Conservation (phyloP, 2,888 invertebrate species). For the Volucella inflata region DNA sequence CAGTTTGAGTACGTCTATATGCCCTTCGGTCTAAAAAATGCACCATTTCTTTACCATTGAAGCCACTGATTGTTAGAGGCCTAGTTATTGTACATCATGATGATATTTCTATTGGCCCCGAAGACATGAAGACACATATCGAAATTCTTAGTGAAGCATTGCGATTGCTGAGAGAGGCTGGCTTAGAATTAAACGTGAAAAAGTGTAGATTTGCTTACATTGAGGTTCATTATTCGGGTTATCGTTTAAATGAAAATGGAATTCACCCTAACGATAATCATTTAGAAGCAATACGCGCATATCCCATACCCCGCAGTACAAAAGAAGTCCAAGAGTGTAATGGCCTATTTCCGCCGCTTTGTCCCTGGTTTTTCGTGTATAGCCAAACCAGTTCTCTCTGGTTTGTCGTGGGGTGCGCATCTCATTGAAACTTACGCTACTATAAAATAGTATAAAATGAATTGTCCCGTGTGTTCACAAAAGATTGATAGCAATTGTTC, state of each 20-base stretch:
- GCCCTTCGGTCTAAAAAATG: constrained; percentile 32
- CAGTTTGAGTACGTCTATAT: constrained; percentile 9
- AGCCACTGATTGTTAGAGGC: constrained; percentile 28
- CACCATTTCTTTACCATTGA: constrained; percentile 64
- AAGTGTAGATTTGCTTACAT: constrained; percentile 32
- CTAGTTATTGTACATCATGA: constrained; percentile 55
- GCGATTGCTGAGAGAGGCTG: constrained; percentile 10
- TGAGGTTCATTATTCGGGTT: constrained; percentile 49
- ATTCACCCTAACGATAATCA: constrained; percentile 40
- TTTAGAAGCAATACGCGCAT: constrained; percentile 38
- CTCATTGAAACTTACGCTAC: too few relatives aligned
- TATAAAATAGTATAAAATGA: too few relatives aligned
- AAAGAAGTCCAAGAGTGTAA: constrained; percentile 36
- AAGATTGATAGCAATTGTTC: too few relatives aligned
- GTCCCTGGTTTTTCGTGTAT: constrained; percentile 68
- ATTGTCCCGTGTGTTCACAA: too few relatives aligned
- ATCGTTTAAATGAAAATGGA: constrained; percentile 21
- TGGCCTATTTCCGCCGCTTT: constrained; percentile 68
- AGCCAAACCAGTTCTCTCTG: too few relatives aligned
- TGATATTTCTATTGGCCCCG: constrained; percentile 52
- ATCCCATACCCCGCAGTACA: constrained; percentile 40
- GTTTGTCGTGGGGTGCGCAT: too few relatives aligned
- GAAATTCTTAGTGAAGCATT: constrained; percentile 43
- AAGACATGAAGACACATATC: constrained; percentile 34
- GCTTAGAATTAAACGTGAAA: constrained; percentile 23